Percentiles rank a stretch among this genome's conserved stretches.
phyloP scores from a whole-genome alignment of 2,888 invertebrate genomes.

The Rhaphigaster nebulosa region DNA sequence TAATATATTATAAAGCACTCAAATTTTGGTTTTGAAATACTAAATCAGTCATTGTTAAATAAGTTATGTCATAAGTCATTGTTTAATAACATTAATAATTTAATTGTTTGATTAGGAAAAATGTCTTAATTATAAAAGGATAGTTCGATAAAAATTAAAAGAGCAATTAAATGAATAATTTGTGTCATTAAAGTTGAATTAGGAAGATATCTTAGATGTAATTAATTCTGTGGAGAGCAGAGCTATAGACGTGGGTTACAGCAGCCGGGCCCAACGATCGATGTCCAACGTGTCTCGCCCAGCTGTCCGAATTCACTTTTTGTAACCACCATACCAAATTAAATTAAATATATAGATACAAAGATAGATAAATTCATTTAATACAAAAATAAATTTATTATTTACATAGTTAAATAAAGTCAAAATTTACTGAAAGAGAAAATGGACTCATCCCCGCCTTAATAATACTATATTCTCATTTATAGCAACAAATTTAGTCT shows the following conservation, averaged over 20 bases:
- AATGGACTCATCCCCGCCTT: no score
- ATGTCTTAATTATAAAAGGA: neutral
- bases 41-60: no score
- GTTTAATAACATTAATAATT: neutral
- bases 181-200: neutral
- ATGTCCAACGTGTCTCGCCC: slow-evolving; percentile 19
- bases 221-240: slow-evolving; percentile 8
- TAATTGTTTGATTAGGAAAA: neutral
- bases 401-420: neutral
- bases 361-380: neutral
- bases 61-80: no score
- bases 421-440: no score
- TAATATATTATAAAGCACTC: no score
- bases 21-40: no score
- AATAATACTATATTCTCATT: no score
- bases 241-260: slow-evolving; percentile 31
- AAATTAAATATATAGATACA: neutral
- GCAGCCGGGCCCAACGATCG: neutral
- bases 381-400: neutral
- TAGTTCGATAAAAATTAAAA: neutral
- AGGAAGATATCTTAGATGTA: neutral
- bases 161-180: neutral
- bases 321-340: neutral
- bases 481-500: no score
- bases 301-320: slow-evolving; percentile 35